A percentile compares a stretch with the other conserved stretches of the same genome.
Evolutionary conservation across 1,140 invertebrate species (phyloP).

Genomic region (Schlechtendalia chinensis): DNA sequence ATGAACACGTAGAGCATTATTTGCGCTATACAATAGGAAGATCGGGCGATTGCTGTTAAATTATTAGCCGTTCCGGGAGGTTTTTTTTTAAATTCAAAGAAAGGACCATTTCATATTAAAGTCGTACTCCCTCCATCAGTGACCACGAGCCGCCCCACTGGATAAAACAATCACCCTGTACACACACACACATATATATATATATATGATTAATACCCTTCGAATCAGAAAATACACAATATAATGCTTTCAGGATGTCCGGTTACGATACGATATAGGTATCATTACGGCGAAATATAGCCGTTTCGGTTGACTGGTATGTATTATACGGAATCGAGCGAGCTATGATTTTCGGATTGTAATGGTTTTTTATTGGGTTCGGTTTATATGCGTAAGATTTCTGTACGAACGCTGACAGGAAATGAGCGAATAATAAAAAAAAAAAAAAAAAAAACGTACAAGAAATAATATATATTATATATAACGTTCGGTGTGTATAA

Average conservation of each 20-base stretch:
- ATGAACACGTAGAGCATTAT: no score
- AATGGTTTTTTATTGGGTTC: constrained; percentile 43
- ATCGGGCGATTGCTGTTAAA: no score
- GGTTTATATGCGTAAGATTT: constrained; percentile 17
- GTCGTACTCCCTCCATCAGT: no score
- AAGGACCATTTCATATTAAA: no score
- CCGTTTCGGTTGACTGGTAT: constrained; percentile 42
- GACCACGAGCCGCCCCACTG: no score
- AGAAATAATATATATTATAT: neutral
- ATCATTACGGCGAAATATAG: constrained; percentile 19
- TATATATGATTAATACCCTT: neutral
- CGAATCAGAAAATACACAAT: neutral
- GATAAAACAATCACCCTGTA: no score
- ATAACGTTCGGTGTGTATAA: constrained; percentile 9
- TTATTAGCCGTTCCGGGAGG: no score
- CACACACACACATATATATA: no score
- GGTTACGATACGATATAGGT: neutral
- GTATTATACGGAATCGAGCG: neutral
- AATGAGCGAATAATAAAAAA: constrained; percentile 45
- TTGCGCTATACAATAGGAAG: no score
- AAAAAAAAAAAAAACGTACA: neutral
- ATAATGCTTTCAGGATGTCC: constrained; percentile 33
- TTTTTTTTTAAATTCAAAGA: no score
- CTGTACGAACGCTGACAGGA: constrained; percentile 20
- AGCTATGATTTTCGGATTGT: constrained; percentile 22